These are phyloP conservation scores for Scolopax bukidnonensis DNA, from an alignment of 2,797 vertebrate genomes.

Conservation along the genomic window DNA sequence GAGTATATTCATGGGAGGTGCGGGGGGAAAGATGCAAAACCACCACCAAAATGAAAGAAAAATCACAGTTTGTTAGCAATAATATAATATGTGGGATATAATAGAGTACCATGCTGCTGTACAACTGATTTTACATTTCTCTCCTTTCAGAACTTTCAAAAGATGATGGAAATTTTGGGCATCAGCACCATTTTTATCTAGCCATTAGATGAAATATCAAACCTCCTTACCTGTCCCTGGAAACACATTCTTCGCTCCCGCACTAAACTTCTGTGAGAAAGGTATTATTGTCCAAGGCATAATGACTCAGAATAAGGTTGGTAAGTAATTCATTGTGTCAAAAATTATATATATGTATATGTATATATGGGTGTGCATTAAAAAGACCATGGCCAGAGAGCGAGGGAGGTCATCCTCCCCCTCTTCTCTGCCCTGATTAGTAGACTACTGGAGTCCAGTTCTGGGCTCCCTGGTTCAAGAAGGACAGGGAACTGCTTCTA, in stretches of 20 bases:
- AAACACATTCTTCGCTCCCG: background rate
- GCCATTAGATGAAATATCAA: background rate
- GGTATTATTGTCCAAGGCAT: background rate
- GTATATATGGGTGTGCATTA: background rate
- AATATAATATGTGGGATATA: background rate
- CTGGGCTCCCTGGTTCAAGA: too few relatives aligned
- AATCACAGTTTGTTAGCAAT: background rate
- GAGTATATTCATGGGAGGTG: background rate
- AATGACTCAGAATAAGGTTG: background rate
- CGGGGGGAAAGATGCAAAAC: background rate
- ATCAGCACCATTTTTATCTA: background rate
- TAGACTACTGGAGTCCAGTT: too few relatives aligned
- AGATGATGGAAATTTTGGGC: background rate
- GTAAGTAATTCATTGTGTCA: background rate
- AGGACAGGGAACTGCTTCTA: too few relatives aligned
- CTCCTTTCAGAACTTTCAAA: background rate
- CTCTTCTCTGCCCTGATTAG: too few relatives aligned
- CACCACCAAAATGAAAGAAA: background rate
- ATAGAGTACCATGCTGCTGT: background rate
- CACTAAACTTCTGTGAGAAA: background rate
- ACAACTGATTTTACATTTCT: background rate
- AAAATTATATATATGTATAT: background rate
- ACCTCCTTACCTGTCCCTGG: background rate
- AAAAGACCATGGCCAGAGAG: too few relatives aligned
- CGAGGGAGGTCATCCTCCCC: too few relatives aligned